Base-by-base conservation (phyloP, 2,888 invertebrate species). In the Monochamus alternatus region DNA sequence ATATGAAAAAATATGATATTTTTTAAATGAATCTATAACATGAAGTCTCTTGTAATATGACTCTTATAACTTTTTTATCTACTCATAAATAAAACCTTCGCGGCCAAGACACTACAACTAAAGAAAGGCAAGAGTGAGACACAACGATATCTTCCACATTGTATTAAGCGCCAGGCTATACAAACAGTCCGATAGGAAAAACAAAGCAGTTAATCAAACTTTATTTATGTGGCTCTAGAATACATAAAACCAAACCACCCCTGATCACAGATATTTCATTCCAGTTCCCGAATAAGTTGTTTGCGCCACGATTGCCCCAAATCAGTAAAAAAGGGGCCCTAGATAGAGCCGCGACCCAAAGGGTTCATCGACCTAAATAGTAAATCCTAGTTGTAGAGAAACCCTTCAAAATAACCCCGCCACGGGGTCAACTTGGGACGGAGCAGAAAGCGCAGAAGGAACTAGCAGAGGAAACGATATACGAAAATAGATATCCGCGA, bases 351-450 rank as follows among this genome's bases (percentile, higher is more conserved):
- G 44, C 31, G 44, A 60, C 59, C 74, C 69, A 38, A 68, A 73
- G 74, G 77, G 80, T 80, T 80, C 80, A 78, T 79, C 76, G 80
- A 80, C 80, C 80, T 76, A 79, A 67, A 80, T 75, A 76, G 74
- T 75, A 72, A 62, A 66, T 59, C 73, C 44, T 51, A 64, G 63
- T 60, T 58, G 60, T 38, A 72, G 59, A 51, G 74, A 75, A 75
- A 72, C 75, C 75, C 66, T 67, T 72, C 75, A 71, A 72, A 47
- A 59, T 52, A 63, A 71, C 47, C 51, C 62, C 69, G 62, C 69
- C 22, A 59, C 52, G 51, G 63, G 43, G 69, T 60, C 60, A 43
- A 66, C 59, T 22, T 47, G 31, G 59, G 69, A 76, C 70, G 67
- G 58, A 59, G 51, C 59, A 64, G 72, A 75, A 77, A 77, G 72